phyloP scores from a whole-genome alignment of 2,113 vertebrate genomes.

The Clarias gariepinus region DNA sequence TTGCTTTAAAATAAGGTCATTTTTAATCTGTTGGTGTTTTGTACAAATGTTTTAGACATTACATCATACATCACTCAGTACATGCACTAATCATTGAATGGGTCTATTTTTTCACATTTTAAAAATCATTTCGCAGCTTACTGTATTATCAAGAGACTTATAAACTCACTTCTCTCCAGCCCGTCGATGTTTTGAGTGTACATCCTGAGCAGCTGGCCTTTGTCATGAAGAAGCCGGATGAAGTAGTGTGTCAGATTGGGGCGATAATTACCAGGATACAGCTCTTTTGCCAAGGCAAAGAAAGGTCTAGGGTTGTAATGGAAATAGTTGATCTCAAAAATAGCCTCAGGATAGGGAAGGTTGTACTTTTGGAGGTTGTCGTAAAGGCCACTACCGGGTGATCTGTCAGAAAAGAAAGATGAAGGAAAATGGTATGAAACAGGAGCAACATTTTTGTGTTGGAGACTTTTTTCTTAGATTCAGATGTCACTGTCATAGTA shows the following conservation, averaged over 20 bases:
- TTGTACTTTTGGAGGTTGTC: constrained; percentile 85
- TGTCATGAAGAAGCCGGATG: constrained; percentile 83
- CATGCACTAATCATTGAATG: neutral
- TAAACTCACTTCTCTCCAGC: constrained; percentile 82
- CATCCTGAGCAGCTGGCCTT: constrained; percentile 85
- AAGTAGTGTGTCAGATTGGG: constrained; percentile 89
- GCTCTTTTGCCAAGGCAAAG: constrained; percentile 85
- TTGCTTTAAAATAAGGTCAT: neutral
- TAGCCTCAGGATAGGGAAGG: constrained; percentile 91
- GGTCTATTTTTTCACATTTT: neutral
- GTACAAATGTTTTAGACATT: neutral
- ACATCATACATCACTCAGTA: neutral
- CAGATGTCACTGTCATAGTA: neutral
- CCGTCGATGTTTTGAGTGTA: constrained; percentile 98
- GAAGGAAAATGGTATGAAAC: neutral
- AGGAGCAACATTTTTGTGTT: neutral
- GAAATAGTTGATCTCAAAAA: constrained; percentile 91
- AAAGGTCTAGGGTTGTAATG: constrained; percentile 86
- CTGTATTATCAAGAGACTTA: neutral
- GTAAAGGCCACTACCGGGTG: constrained; percentile 87
- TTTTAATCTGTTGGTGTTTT: neutral
- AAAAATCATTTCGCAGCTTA: neutral
- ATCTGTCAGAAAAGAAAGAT: constrained; percentile 70
- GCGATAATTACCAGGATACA: constrained; percentile 84
- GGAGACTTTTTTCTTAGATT: neutral